Conservation (phyloP, 2,797 vertebrate genomes). For the Anableps anableps region DNA sequence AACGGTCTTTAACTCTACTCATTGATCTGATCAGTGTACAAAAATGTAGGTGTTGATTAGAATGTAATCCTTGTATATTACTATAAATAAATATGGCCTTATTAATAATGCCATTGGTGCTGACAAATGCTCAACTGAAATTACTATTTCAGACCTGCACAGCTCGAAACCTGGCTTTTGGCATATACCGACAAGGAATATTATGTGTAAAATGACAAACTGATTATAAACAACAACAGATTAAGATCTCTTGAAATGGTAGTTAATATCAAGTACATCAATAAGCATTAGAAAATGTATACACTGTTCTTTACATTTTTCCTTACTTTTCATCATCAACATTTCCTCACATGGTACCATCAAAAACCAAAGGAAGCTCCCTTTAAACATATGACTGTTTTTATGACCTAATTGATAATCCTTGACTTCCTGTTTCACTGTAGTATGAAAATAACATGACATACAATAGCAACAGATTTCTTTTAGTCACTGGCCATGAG, state of each 20-base stretch:
- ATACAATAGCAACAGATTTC: neutral
- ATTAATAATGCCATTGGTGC: neutral
- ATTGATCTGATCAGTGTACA: too few relatives aligned
- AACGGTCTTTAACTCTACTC: neutral
- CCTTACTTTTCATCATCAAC: neutral
- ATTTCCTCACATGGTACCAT: neutral
- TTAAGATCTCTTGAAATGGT: neutral
- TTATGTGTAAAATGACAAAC: neutral
- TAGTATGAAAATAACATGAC: neutral
- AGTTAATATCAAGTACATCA: neutral
- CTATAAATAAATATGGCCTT: neutral
- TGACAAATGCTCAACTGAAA: neutral
- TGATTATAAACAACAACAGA: neutral
- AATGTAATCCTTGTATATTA: neutral
- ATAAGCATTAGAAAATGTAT: neutral
- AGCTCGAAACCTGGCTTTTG: neutral
- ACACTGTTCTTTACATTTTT: neutral
- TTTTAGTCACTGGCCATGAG: neutral
- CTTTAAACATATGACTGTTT: neutral
- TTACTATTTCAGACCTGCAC: neutral
- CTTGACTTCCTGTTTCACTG: neutral
- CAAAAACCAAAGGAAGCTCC: neutral
- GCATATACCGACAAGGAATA: neutral
- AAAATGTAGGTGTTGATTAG: neutral
- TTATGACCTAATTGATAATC: neutral